Evolutionary conservation across 2,888 invertebrate species (phyloP).

Genomic region (Campoletis raptor): DNA sequence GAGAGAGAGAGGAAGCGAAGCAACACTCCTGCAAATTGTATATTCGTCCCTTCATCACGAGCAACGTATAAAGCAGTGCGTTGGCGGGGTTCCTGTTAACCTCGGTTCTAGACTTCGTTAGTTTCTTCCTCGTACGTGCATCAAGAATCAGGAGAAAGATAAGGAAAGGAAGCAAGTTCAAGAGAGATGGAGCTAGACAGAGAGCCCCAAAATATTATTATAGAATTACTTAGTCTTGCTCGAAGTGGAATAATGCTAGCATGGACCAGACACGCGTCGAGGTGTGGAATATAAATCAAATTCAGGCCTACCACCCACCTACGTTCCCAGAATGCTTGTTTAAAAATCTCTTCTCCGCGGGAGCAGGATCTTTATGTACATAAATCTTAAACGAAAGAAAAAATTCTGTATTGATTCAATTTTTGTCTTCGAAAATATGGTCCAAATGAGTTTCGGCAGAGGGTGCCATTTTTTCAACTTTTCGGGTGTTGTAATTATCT

Average conservation of each 20-base stretch:
- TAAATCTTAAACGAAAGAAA: neutral
- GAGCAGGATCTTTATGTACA: neutral
- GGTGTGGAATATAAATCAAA: conserved; percentile 44
- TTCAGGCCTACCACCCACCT: neutral
- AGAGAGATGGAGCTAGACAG: neutral
- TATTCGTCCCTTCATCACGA: conserved; percentile 59
- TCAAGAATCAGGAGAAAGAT: conserved; percentile 15
- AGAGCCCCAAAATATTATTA: conserved; percentile 53
- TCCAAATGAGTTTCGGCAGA: neutral
- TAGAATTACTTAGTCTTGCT: conserved; percentile 53
- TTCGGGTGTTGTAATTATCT: neutral
- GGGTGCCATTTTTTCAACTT: neutral
- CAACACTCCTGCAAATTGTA: conserved; percentile 46
- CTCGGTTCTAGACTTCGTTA: conserved; percentile 58
- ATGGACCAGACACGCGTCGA: conserved; percentile 20
- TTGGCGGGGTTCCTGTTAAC: conserved; percentile 50
- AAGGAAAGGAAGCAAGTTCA: neutral
- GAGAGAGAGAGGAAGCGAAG: neutral
- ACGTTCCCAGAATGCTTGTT: neutral
- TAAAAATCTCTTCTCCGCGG: neutral
- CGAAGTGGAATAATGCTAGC: conserved; percentile 20
- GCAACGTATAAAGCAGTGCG: conserved; percentile 34
- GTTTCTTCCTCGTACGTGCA: conserved; percentile 48
- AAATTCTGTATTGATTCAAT: neutral
- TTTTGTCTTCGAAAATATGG: neutral